Conservation (phyloP, 2,113 vertebrate species). For the Mugil cephalus region DNA sequence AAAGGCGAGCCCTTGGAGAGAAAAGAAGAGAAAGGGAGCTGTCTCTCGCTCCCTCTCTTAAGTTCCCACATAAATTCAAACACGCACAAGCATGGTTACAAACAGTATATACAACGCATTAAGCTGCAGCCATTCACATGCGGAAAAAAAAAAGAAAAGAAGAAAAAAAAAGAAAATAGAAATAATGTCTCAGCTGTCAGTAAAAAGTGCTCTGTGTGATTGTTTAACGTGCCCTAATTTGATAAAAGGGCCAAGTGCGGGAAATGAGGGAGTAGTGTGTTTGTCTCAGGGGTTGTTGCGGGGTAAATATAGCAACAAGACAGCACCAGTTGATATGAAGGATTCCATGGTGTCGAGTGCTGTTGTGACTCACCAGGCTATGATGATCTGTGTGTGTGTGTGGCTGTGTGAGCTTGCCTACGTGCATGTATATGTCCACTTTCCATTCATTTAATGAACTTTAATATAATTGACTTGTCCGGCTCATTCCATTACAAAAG, state of each 20-base stretch:
- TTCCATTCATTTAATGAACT: conserved; percentile 55
- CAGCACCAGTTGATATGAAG: conserved; percentile 82
- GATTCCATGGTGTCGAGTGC: conserved; percentile 73
- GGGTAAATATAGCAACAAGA: conserved; percentile 84
- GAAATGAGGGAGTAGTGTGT: conserved; percentile 78
- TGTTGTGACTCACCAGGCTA: conserved; percentile 76
- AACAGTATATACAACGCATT: conserved; percentile 49
- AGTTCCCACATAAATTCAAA: conserved; percentile 53
- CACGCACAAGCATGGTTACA: conserved; percentile 38
- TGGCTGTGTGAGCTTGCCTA: conserved; percentile 24
- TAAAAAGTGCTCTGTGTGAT: conserved; percentile 55
- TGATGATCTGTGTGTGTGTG: conserved; percentile 33
- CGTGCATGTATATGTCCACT: conserved; percentile 42
- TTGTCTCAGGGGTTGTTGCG: conserved; percentile 75
- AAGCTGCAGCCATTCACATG: conserved; percentile 44
- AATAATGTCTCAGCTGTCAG: conserved; percentile 51
- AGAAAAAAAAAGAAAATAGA: neutral
- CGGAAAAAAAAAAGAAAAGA: conserved; percentile 24
- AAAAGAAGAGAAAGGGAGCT: conserved; percentile 50
- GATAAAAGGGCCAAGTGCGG: conserved; percentile 73
- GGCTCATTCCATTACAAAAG: conserved; percentile 27
- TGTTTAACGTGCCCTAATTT: conserved; percentile 78
- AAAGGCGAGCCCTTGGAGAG: conserved; percentile 80
- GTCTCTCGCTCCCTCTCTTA: conserved; percentile 35
- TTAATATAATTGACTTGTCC: conserved; percentile 43